These are phyloP conservation scores for Pilophorus perplexus DNA, from an alignment of 2,888 invertebrate species.

Conservation along the genomic window DNA sequence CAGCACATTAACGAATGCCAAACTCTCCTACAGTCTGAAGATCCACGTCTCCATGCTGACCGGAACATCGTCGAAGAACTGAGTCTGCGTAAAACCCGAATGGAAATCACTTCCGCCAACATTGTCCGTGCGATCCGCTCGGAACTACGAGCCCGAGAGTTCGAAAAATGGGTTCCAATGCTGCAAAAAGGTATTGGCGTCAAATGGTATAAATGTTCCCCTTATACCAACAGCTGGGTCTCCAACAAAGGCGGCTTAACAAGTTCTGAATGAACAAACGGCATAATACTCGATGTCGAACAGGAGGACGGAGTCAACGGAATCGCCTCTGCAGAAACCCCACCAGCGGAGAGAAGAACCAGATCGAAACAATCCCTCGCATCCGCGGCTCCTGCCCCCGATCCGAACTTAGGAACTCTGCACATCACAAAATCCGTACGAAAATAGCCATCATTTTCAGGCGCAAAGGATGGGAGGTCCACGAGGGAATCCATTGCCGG, in stretches of 20 bases:
- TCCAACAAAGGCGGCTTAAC: background rate
- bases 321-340: constrained; percentile 7
- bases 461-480: background rate
- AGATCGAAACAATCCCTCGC: constrained; percentile 6
- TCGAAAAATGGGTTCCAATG: background rate
- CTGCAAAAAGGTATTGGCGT: background rate
- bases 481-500: background rate
- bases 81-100: too few relatives aligned
- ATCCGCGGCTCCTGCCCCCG: too few relatives aligned
- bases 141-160: background rate
- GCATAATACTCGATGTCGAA: background rate
- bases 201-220: background rate
- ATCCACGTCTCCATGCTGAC: too few relatives aligned
- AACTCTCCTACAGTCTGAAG: too few relatives aligned
- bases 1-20: too few relatives aligned
- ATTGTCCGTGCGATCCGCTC: background rate
- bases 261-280: background rate
- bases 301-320: constrained; percentile 8
- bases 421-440: too few relatives aligned
- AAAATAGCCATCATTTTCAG: too few relatives aligned
- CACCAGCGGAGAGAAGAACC: background rate
- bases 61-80: too few relatives aligned
- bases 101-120: background rate
- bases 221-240: background rate
- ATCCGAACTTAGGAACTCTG: too few relatives aligned